Evolutionary conservation across 1,140 invertebrate genomes (phyloP), one percentile per base, ranked within the genome.

Genomic region (Caenorhabditis briggsae): DNA sequence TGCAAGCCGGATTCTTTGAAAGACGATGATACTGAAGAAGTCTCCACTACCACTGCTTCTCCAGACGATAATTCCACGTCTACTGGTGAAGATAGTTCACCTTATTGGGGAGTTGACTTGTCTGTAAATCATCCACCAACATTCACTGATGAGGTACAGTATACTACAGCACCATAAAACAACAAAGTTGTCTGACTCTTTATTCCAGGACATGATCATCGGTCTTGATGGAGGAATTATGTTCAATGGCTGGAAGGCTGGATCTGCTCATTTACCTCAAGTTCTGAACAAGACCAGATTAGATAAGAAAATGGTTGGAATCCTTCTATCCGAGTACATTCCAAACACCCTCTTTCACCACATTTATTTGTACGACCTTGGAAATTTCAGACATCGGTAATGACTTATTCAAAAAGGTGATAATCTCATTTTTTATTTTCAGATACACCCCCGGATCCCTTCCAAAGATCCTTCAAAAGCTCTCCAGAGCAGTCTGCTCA

Each of bases 301-400:
- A n/a, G 85, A 86, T 50, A 55, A 64, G 20, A 64, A 86, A 46
- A 88, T 88, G 88, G 83, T 88, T 53, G 88, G 88, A 53, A 86
- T 88, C 23, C 74, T 87, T 25, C 50, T 88, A 20, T 74, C 59
- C 53, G 88, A 88, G 20, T 88, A 88, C 87, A 83, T 88, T 16
- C 88, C 88, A 16, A 88, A 88, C 55, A 88, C 88, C n/a, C 56
- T 88, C 11, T 88, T 88, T 33, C 55, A 56, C 33, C 88, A 88
- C 16, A 86, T 88, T 58, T 88, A 53, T 59, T 58, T 83, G 61
- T 58, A 88, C 25, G 83, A 88, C 50, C 20, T 88, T 3, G 87
- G 86, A 23, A 88, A 70, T 55, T 82, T 88, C 84, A 65, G 46
- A n/a, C 88, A 88, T 48, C 23, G 85, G 43, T 87, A 9, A 55